Conservation (phyloP, 2,113 vertebrate genomes). For the Phaethornis superciliosus region DNA sequence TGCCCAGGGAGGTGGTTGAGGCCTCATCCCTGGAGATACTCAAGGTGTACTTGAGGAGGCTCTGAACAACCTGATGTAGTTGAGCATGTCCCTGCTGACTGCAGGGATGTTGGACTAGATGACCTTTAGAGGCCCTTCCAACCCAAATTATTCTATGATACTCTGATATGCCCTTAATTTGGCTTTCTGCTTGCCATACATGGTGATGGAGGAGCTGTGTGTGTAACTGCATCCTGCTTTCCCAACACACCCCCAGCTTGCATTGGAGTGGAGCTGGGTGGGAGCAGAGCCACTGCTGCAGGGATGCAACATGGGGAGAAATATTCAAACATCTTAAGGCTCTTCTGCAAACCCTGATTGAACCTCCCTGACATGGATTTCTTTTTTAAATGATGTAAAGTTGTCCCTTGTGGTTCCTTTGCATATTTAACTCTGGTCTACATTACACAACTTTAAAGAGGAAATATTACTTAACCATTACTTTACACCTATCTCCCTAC, state of each 20-base stretch:
- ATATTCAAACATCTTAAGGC: background rate
- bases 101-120: too few relatives aligned
- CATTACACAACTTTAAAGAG: background rate
- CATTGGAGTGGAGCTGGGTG: background rate
- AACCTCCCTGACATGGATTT: background rate
- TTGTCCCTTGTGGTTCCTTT: background rate
- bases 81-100: too few relatives aligned
- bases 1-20: too few relatives aligned
- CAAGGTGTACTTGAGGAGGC: too few relatives aligned
- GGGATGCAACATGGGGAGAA: background rate
- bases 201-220: background rate
- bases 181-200: background rate
- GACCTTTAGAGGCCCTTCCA: too few relatives aligned
- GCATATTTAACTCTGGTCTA: background rate
- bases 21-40: too few relatives aligned
- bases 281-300: background rate
- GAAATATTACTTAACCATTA: background rate
- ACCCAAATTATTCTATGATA: too few relatives aligned
- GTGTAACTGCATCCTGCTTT: background rate
- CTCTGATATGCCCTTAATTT: background rate
- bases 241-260: background rate
- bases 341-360: background rate
- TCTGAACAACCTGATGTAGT: too few relatives aligned
- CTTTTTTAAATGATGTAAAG: too few relatives aligned
- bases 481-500: background rate